Percentiles rank a stretch among this genome's conserved stretches.
phyloP scores from a whole-genome alignment of 2,113 vertebrate genomes.

The Etia nguti region DNA sequence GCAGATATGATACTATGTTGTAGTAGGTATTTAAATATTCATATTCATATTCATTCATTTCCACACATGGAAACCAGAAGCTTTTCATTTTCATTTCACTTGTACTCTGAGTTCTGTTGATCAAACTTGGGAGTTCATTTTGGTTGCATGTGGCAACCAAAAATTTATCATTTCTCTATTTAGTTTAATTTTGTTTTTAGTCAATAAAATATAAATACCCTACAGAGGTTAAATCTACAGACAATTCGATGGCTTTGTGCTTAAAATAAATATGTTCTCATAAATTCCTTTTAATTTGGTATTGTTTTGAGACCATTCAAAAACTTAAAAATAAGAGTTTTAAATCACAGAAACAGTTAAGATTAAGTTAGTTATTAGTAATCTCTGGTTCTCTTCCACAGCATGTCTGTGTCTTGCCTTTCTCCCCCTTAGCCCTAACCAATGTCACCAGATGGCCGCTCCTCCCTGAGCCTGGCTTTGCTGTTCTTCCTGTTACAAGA shows the following conservation, averaged over 20 bases:
- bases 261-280: background rate
- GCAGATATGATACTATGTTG: too few relatives aligned
- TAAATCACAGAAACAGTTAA: fast-evolving
- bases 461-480: background rate
- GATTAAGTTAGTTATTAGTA: background rate
- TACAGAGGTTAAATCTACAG: background rate
- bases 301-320: background rate
- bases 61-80: background rate
- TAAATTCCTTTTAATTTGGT: fast-evolving
- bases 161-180: background rate
- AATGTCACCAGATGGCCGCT: background rate
- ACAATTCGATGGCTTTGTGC: background rate
- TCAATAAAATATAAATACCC: background rate
- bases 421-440: background rate
- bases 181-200: background rate
- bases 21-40: background rate
- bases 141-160: background rate
- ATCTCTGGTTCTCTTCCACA: background rate
- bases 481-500: background rate
- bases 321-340: background rate
- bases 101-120: background rate
- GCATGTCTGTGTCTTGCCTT: fast-evolving
- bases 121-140: background rate
- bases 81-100: background rate
- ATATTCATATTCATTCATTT: background rate